phyloP scores from a whole-genome alignment of 2,113 vertebrate genomes.

The Bujurquina vittata region DNA sequence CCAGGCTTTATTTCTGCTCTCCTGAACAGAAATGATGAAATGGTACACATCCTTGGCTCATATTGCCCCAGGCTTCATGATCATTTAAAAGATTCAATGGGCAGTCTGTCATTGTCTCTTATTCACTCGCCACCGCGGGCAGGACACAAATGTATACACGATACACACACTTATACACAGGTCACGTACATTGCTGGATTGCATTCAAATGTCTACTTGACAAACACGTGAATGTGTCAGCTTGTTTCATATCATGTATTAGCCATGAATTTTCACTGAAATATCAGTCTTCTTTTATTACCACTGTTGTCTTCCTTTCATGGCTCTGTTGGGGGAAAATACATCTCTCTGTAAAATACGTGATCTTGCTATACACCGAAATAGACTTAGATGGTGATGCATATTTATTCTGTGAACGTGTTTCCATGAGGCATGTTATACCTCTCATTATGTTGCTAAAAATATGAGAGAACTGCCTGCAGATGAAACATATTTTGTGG shows the following conservation, averaged over 20 bases:
- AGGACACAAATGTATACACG: neutral
- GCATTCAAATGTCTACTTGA: fast-evolving
- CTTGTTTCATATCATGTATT: neutral
- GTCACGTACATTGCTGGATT: neutral
- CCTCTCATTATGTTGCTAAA: neutral
- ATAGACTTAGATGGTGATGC: neutral
- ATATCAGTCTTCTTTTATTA: neutral
- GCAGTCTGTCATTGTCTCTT: slow-evolving; percentile 55
- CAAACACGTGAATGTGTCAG: neutral
- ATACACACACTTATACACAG: neutral
- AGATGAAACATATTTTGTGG: neutral
- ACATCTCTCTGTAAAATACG: too few relatives aligned
- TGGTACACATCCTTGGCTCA: slow-evolving; percentile 22
- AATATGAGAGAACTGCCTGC: neutral
- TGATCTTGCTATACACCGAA: neutral
- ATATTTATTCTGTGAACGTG: too few relatives aligned
- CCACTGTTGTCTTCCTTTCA: neutral
- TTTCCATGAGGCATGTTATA: neutral
- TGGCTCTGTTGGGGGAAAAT: neutral
- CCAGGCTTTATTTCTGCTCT: slow-evolving; percentile 8
- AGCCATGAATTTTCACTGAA: neutral
- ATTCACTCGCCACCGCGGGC: slow-evolving; percentile 5
- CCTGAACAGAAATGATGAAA: slow-evolving; percentile 24
- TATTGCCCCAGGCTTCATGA: slow-evolving; percentile 9
- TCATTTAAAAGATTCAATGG: slow-evolving; percentile 43